Evolutionary conservation across 2,888 invertebrate species (phyloP), one percentile per base, ranked within the genome.

Genomic region (Hemistola chrysoprasaria): DNA sequence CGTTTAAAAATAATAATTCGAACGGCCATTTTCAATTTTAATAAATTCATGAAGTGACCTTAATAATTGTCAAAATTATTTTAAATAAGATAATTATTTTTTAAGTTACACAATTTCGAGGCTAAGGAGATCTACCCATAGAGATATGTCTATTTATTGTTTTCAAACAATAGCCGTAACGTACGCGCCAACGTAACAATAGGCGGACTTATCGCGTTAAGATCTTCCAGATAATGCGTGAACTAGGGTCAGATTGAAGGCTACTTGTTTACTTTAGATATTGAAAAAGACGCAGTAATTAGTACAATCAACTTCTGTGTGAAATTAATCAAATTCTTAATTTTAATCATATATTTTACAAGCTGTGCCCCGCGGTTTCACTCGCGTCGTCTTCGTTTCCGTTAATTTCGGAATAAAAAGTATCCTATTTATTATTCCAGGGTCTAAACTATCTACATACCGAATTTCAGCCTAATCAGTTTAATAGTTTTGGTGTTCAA

Each of bases 181-280:
- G 44, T 36, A 47, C 47, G 44, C 21, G 30, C 6, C 29, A 34
- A 28, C 40, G 50, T 37, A 53, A 53, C 53, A 53, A 53, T 48
- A 27, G 48, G 37, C 50, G 53, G 53, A 44, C 48, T 53, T 53
- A 53, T 53, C 53, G 50, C 48, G 7, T 40, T 36, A 35, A n/a
- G 26, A 53, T 53, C 53, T 42, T 44, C 37, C 37, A 48, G 50
- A 45, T 49, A 45, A 45, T 36, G 28, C 37, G 48, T 28, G 35
- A 45, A 42, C 36, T 21, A 27, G 2, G 8, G 24, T 26, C 11
- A 22, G 11, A 11, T 8, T 30, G 28, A 42, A 27, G 28, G 11
- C 16, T 16, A n/a, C n/a, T n/a, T n/a, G n/a, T n/a, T 16, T 16
- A 16, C 16, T 16, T 16, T 16, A 16, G 16, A 16, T 4, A 16